Evolutionary conservation across 1,140 invertebrate genomes (phyloP).

Genomic region (Eriosoma lanigerum): DNA sequence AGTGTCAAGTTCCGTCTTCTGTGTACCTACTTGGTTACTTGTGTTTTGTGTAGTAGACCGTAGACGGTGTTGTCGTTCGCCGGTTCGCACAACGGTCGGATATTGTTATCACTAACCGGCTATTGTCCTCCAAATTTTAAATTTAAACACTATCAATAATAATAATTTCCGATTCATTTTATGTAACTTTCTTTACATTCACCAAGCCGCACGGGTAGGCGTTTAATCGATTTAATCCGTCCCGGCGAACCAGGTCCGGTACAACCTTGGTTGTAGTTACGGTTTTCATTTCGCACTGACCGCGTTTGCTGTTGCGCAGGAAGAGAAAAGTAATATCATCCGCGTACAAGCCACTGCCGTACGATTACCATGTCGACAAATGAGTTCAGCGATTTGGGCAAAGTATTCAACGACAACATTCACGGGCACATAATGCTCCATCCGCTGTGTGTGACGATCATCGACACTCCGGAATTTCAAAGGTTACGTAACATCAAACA

Average conservation of each 20-base stretch:
- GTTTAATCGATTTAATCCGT: too few species aligned
- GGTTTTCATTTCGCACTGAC: not conserved
- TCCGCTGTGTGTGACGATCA: constrained; percentile 61
- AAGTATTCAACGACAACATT: constrained; percentile 63
- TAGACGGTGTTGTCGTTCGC: too few species aligned
- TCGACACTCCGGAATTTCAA: constrained; percentile 69
- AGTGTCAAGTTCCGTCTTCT: too few species aligned
- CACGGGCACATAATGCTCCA: constrained; percentile 62
- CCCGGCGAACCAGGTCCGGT: too few species aligned
- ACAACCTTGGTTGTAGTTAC: too few species aligned
- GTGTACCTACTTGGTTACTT: too few species aligned
- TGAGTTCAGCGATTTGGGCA: constrained; percentile 41
- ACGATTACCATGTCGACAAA: not conserved
- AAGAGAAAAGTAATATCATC: not conserved
- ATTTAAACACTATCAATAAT: not conserved
- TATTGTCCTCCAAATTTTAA: constrained; percentile 31
- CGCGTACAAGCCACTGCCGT: not conserved
- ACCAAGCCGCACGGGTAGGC: too few species aligned
- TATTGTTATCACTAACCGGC: not conserved
- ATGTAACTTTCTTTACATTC: too few species aligned
- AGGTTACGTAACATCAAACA: constrained; percentile 64
- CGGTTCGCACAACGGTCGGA: not conserved
- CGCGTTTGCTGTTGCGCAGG: not conserved
- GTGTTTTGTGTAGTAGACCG: too few species aligned
- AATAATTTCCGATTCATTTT: not conserved